A percentile compares a stretch with the other conserved stretches of the same genome.
Evolutionary conservation across 2,797 vertebrate genomes (phyloP).

Genomic region (Gobionotothen gibberifrons): DNA sequence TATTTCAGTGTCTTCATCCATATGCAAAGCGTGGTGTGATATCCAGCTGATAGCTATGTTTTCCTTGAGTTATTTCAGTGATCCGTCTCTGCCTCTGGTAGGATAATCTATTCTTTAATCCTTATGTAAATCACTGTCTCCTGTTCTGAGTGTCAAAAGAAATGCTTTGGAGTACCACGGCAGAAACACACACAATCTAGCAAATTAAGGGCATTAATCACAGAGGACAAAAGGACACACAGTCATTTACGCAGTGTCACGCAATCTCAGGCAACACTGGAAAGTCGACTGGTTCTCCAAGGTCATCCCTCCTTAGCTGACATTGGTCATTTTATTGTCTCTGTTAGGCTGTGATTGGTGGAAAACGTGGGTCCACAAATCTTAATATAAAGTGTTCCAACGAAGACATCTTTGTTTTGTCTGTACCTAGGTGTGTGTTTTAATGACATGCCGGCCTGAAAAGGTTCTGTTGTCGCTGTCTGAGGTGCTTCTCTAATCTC

Average conservation of each 20-base stretch:
- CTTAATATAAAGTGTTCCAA: not conserved
- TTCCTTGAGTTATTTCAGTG: slow-evolving; percentile 54
- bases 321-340: slow-evolving; percentile 36
- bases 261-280: slow-evolving; percentile 37
- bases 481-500: slow-evolving; percentile 62
- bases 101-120: slow-evolving; percentile 75
- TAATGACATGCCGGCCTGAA: not conserved
- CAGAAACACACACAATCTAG: slow-evolving; percentile 59
- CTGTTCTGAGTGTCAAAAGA: slow-evolving; percentile 46
- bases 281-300: slow-evolving; percentile 50
- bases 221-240: slow-evolving; percentile 68
- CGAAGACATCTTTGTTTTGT: slow-evolving; percentile 9
- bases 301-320: slow-evolving; percentile 63
- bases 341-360: slow-evolving; percentile 23
- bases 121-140: slow-evolving; percentile 68
- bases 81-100: slow-evolving; percentile 56
- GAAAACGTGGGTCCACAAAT: slow-evolving; percentile 37
- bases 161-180: slow-evolving; percentile 41
- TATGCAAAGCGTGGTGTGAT: slow-evolving; percentile 42
- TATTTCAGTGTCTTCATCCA: slow-evolving; percentile 47
- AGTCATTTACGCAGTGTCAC: slow-evolving; percentile 59
- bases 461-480: slow-evolving; percentile 47
- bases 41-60: slow-evolving; percentile 58
- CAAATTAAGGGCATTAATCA: slow-evolving; percentile 78
- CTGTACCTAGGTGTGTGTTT: slow-evolving; percentile 1